phyloP scores from a whole-genome alignment of 2,113 vertebrate species.

The Conger conger region DNA sequence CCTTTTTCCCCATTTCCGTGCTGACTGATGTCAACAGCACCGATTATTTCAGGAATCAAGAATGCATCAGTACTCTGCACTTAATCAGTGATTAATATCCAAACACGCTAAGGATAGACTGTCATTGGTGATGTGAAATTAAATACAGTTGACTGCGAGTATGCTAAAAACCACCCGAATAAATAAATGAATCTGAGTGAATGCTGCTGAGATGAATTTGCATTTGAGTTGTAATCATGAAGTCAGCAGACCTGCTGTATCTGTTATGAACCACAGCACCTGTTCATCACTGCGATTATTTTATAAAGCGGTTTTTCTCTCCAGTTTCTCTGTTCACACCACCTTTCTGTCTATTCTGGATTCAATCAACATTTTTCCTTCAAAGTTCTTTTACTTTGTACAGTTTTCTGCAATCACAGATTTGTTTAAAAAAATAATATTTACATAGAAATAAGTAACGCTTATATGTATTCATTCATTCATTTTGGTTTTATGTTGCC shows the following conservation, averaged over 20 bases:
- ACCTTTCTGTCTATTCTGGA: neutral
- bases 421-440: neutral
- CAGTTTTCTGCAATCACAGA: neutral
- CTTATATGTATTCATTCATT: neutral
- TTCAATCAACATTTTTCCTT: neutral
- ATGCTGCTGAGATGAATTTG: neutral
- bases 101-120: neutral
- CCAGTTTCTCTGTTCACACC: neutral
- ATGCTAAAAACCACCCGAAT: neutral
- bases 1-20: neutral
- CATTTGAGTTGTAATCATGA: neutral
- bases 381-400: neutral
- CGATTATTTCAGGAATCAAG: neutral
- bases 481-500: too few relatives aligned
- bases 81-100: neutral
- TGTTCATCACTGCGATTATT: too few relatives aligned
- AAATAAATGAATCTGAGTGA: too few relatives aligned
- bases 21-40: slow-evolving; percentile 3
- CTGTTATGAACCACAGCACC: neutral
- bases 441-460: neutral
- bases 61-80: neutral
- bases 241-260: neutral
- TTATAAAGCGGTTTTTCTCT: too few relatives aligned
- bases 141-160: neutral
- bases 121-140: neutral